phyloP scores from a whole-genome alignment of 37 sponge, comb jelly and placozoan species.

The Diacarnus erythraeanus region DNA sequence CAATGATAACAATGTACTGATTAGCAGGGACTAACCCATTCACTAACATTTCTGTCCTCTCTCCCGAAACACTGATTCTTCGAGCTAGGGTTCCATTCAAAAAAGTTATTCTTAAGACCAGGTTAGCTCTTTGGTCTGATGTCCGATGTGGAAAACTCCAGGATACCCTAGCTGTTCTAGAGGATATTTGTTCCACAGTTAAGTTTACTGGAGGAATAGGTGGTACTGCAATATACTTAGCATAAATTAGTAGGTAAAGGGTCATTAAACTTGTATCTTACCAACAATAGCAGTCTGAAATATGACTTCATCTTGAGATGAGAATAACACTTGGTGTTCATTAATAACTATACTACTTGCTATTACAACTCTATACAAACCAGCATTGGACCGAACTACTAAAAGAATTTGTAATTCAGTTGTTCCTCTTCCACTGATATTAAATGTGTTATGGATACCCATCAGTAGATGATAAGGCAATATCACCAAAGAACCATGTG shows the following conservation, averaged over 20 bases:
- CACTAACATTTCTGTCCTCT: neutral
- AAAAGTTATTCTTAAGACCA: neutral
- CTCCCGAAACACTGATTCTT: neutral
- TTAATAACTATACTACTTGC: neutral
- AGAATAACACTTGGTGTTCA: neutral
- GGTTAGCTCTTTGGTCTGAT: neutral
- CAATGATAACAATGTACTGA: neutral
- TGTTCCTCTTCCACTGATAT: neutral
- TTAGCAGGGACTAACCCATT: neutral
- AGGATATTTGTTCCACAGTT: neutral
- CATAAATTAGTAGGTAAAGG: too few species aligned
- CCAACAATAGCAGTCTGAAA: neutral
- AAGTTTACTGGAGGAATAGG: neutral
- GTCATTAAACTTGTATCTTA: too few species aligned
- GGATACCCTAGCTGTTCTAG: neutral
- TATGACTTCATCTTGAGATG: neutral
- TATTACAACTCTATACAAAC: neutral
- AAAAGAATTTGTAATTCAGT: neutral
- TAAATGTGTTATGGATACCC: neutral
- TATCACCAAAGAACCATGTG: neutral
- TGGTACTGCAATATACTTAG: neutral
- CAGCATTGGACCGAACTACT: neutral
- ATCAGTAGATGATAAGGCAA: neutral
- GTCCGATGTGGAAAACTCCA: neutral
- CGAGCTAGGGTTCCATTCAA: neutral